A percentile compares a stretch with the other conserved stretches of the same genome.
These are phyloP conservation scores for Leptobrachium ailaonicum DNA, from an alignment of 2,113 vertebrate genomes.

Conservation along the genomic window DNA sequence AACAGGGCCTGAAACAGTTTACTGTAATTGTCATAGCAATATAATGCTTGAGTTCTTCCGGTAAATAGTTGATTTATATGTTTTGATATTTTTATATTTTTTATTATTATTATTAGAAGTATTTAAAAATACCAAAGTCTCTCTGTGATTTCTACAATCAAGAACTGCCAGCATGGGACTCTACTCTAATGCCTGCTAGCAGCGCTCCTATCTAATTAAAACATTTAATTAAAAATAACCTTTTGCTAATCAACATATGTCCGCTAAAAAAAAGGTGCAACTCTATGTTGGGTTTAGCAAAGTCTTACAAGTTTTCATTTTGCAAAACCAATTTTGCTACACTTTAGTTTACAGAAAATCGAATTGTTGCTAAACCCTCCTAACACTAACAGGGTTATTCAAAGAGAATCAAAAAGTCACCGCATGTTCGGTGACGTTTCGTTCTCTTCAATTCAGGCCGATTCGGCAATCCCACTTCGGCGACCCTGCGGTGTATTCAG, in stretches of 20 bases:
- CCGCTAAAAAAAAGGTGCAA: slow-evolving; percentile 1
- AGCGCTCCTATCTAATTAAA: slow-evolving; percentile 34
- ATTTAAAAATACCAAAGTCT: slow-evolving; percentile 23
- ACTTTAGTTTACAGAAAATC: no score
- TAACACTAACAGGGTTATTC: no score
- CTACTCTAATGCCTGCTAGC: background rate
- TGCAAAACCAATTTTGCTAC: no score
- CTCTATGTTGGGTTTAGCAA: slow-evolving; percentile 7
- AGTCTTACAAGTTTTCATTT: background rate
- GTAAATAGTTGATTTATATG: background rate
- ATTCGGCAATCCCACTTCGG: no score
- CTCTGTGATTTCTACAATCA: slow-evolving; percentile 23
- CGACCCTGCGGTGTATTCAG: no score
- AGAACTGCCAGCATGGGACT: slow-evolving; percentile 23
- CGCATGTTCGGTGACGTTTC: no score
- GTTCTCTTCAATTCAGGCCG: no score
- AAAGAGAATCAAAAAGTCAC: no score
- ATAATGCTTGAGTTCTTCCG: background rate
- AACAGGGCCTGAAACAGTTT: background rate
- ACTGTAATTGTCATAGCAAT: background rate
- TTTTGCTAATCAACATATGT: slow-evolving; percentile 39
- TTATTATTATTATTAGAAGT: background rate
- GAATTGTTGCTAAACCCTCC: no score
- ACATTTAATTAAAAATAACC: slow-evolving; percentile 40
- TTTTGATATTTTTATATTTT: slow-evolving; percentile 8